These are phyloP conservation scores for Ferrisia virgata DNA, from an alignment of 2,888 invertebrate species.

Conservation along the genomic window DNA sequence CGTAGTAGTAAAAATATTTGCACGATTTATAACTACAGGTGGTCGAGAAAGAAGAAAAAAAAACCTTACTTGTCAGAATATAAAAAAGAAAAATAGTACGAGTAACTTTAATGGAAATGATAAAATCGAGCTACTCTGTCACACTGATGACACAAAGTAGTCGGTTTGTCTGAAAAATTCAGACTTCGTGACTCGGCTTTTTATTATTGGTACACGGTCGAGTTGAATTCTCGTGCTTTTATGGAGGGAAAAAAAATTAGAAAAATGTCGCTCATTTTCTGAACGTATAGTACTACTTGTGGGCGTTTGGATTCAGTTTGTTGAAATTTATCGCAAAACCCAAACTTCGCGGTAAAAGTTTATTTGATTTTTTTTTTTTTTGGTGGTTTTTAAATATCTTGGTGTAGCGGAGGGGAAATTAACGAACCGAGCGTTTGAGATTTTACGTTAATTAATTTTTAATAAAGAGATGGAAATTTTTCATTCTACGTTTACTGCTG, in stretches of 20 bases:
- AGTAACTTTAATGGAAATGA: background rate
- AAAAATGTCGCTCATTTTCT: background rate
- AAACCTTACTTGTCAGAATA: background rate
- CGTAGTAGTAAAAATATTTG: background rate
- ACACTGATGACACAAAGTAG: background rate
- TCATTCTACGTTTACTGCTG: background rate
- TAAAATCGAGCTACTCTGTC: background rate
- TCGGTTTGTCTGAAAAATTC: slow-evolving; percentile 7
- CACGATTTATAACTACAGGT: slow-evolving; percentile 18
- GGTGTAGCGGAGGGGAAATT: background rate
- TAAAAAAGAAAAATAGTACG: background rate
- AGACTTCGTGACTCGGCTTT: background rate
- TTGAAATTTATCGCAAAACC: background rate
- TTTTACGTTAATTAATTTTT: background rate
- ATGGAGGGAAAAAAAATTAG: too few species aligned
- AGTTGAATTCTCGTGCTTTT: background rate
- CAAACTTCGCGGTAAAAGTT: background rate
- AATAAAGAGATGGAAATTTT: background rate
- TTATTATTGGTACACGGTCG: background rate
- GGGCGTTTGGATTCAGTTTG: background rate
- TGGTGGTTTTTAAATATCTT: background rate
- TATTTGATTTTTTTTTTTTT: background rate
- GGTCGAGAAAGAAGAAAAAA: slow-evolving; percentile 12
- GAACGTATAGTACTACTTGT: background rate
- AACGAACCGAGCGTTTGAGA: background rate